Evolutionary conservation across 2,113 vertebrate genomes (phyloP), one percentile per base, ranked within the genome.

Genomic region (Cranoglanis bouderius): DNA sequence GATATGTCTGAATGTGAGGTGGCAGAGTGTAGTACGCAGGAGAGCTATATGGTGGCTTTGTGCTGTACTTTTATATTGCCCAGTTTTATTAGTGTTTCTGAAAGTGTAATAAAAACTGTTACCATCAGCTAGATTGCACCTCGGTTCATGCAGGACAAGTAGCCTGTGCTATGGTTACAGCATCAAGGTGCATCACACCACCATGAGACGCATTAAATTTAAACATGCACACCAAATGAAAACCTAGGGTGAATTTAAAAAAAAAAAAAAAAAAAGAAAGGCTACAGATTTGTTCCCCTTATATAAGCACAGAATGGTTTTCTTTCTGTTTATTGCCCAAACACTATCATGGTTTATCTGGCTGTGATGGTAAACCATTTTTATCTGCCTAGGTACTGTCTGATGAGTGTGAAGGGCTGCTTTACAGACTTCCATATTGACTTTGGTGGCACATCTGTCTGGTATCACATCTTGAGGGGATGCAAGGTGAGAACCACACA

Each of bases 401-500:
- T 99, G 86, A 99, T 99, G 98, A 99, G 98, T 86, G 98, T 99
- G 86, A 97, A 98, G 94, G 98, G 98, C 93, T 99, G 98, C 94
- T 99, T 99, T 94, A 99, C 98, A 91, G 98, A 99, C 93, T 99
- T 99, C 94, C 98, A 99, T 46, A 97, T 99, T 85, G 98, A 99
- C 93, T 99, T 99, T 18, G 98, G 98, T 74, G 98, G 98, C 35
- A 99, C 98, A 46, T 99, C 98, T 4, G 98, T 99, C 85, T 99
- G 98, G 98, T 99, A 99, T 92, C 98, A 99, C 92, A 97, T 99
- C 91, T 96, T 98, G 90, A 96, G 97, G 94, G 98, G 98, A 63
- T 97, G 97, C 93, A 99, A 99, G 98, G 98, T 99, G 94, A 91
- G 94, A 4, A 29, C 32, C 7, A 8, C 59, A 21, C 49, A 29